Evolutionary conservation across 2,113 vertebrate genomes (phyloP), one percentile per base, ranked within the genome.

Genomic region (Tretioscincus oriximinensis): DNA sequence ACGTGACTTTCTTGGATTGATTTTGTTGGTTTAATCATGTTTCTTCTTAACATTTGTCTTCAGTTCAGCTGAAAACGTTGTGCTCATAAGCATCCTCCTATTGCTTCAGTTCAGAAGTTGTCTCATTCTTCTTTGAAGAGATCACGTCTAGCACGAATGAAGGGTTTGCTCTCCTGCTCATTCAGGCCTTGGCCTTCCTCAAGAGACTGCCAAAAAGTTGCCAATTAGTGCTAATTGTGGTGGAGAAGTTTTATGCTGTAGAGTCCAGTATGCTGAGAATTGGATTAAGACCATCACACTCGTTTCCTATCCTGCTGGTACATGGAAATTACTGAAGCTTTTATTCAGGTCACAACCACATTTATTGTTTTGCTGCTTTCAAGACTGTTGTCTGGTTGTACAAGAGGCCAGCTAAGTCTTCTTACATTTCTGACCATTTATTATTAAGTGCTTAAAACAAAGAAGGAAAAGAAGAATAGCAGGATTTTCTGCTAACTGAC

Each of bases 191-290:
- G 73, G 85, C 84, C 82, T 86, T 76, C 83, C 73, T 83, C 85
- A 86, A 89, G 70, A 86, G 84, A 77, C 82, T 91, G 90, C 90
- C 92, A 92, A 92, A 91, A 90, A 88, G 90, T 91, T 93, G 88
- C 88, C 92, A 93, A 92, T 92, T 93, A 93, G 92, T 88, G 81
- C 81, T 92, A 93, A 92, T 92, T 90, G 91, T 90, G 70, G 82
- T 82, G 69, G 69, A 87, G 82, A 86, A 49, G 78, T 76, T 91
- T 87, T 90, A 90, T 91, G 90, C 83, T 90, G 86, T 87, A 80
- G 74, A 69, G 69, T 73, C 78, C 90, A 87, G 78, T 77, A 84
- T 75, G 72, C 84, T 79, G 87, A 82, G 91, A 93, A 91, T 89
- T 92, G 91, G 90, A 92, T 91, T 87, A 82, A 87, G 86, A 88